Base-by-base conservation (phyloP, 1,140 invertebrate genomes). In the Brachionus angularis region DNA sequence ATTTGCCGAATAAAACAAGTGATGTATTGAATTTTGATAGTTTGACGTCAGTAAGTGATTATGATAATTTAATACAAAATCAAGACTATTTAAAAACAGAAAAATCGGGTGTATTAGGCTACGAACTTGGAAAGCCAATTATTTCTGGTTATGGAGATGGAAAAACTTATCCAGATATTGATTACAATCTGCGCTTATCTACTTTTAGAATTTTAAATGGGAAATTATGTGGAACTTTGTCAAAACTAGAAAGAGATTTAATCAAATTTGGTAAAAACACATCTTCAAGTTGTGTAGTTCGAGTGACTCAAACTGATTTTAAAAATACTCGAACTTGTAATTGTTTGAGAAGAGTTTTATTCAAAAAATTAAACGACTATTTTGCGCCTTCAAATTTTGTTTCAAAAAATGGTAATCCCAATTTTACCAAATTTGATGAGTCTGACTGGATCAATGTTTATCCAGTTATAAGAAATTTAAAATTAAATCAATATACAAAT, bases 281-380 rank as follows among this genome's bases (percentile, higher is more conserved):
- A n/a, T 47, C 29, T 14, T 67, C 62, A 14, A 67, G 42, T 4
- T 67, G 62, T 47, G 18, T 67, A 8, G 62, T 67, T 31, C 62
- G 25, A 46, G 25, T 67, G 12, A 46, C 27, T 47, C 21, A 36
- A 21, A 23, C 34, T 16, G 62, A 67, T 50, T 50, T 67, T 12
- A 67, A 27, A 25, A 23, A 44, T 33, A 31, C 31, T 18, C 10
- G 12, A 10, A 67, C 27, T 12, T 67, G 62, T 50, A 3, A 10
- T 2, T 18, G 39, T 3, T 27, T 67, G 3, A 67, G 62, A 23
- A 33, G n/a, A 7, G 31, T 67, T 25, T 47, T 67, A 29, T 67
- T 47, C 23, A 21, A 67, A 25, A 67, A 67, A 21, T n/a, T 67
- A 12, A 67, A 67, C 25, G 62, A 67, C n/a, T 67, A 67, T 50